Conservation (phyloP, 2,113 vertebrate genomes). For the Megaleporinus macrocephalus region DNA sequence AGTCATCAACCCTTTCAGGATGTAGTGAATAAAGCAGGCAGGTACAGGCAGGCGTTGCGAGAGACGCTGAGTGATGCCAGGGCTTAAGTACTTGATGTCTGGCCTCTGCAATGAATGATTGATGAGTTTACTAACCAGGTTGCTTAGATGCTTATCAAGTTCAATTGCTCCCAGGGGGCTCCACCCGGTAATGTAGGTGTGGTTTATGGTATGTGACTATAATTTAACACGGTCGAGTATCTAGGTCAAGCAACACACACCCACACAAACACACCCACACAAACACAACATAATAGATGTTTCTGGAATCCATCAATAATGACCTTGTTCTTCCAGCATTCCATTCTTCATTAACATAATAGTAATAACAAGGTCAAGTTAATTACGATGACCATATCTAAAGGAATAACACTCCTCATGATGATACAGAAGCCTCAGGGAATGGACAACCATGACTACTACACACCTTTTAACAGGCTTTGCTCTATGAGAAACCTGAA, state of each 20-base stretch:
- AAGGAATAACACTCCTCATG: not conserved
- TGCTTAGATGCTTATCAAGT: conserved; percentile 1
- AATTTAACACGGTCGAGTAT: conserved; percentile 4
- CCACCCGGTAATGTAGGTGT: not conserved
- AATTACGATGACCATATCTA: not conserved
- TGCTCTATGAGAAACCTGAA: conserved; percentile 36
- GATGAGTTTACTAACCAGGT: not conserved
- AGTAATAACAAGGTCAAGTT: not conserved
- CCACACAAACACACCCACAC: not conserved
- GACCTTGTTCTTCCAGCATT: not conserved
- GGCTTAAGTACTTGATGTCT: not conserved
- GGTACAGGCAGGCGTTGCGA: conserved; percentile 6
- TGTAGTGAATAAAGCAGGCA: not conserved
- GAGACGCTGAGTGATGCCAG: not conserved
- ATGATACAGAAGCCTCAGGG: not conserved
- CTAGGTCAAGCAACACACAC: conserved; percentile 35
- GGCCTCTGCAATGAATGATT: not conserved
- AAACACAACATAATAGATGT: not conserved
- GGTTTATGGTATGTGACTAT: conserved; percentile 10
- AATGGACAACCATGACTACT: not conserved
- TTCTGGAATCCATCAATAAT: not conserved
- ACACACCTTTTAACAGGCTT: not conserved
- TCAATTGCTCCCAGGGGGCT: not conserved
- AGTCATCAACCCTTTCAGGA: conserved; percentile 17
- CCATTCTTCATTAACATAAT: not conserved